These are phyloP conservation scores for Megalopta genalis DNA, from an alignment of 1,140 invertebrate species.

Conservation along the genomic window DNA sequence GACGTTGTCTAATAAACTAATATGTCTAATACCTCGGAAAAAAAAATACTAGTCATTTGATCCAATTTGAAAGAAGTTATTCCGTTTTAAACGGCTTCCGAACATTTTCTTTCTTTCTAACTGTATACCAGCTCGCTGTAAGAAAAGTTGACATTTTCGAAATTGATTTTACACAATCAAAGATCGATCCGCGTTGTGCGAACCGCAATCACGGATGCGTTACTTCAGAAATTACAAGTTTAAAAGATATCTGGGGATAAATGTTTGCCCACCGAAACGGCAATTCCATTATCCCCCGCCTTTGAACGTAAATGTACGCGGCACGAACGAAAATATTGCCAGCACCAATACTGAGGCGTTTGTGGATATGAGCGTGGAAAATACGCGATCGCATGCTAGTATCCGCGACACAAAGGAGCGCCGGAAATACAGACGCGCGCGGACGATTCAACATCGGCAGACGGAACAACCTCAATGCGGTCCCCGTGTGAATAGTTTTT, in stretches of 20 bases:
- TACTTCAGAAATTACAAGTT: conserved; percentile 64
- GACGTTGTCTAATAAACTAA: no score
- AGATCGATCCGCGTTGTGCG: background rate
- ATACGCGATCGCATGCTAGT: conserved; percentile 29
- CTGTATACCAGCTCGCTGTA: no score
- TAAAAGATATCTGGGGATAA: conserved; percentile 62
- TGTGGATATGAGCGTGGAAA: conserved; percentile 32
- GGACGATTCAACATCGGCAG: background rate
- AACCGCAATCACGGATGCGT: conserved; percentile 5
- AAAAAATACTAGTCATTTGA: no score
- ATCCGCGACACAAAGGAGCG: conserved; percentile 12
- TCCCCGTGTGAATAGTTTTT: conserved; percentile 24
- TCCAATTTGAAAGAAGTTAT: no score
- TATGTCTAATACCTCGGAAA: no score
- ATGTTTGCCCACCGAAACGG: conserved; percentile 66
- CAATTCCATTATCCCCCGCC: conserved; percentile 71
- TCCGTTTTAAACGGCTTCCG: no score
- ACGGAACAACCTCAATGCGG: conserved; percentile 15
- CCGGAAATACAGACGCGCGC: conserved; percentile 8
- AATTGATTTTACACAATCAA: background rate
- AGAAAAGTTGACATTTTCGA: no score
- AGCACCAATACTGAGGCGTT: background rate
- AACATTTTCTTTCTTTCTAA: no score
- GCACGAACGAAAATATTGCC: conserved; percentile 45
- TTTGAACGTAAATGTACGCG: conserved; percentile 51